A percentile compares a stretch with the other conserved stretches of the same genome.
Conservation (phyloP, 2,888 invertebrate species). For the Camponotus fellah region DNA sequence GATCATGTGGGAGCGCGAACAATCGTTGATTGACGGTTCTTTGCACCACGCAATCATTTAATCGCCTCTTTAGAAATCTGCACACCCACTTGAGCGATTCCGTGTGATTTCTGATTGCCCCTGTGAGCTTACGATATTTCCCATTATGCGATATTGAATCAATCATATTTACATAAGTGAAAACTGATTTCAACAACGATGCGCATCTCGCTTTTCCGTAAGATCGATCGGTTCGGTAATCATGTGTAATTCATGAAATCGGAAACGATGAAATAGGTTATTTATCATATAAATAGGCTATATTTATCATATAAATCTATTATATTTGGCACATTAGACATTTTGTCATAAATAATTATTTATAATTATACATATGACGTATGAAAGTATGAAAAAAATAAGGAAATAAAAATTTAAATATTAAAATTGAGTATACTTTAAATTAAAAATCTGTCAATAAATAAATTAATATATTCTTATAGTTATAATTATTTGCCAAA, state of each 20-base stretch:
- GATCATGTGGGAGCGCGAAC: constrained; percentile 42
- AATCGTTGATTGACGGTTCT: constrained; percentile 51
- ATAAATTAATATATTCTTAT: neutral
- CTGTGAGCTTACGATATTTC: constrained; percentile 12
- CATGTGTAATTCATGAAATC: neutral
- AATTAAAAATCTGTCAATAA: neutral
- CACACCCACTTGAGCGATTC: neutral
- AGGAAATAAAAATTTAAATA: constrained; percentile 11
- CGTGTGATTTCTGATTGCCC: constrained; percentile 22
- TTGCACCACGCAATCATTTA: constrained; percentile 41
- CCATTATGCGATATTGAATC: constrained; percentile 18
- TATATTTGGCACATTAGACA: neutral
- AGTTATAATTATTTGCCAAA: neutral
- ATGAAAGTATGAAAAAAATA: neutral
- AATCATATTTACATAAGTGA: constrained; percentile 26
- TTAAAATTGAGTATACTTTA: neutral
- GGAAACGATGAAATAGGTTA: neutral
- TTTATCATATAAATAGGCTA: neutral
- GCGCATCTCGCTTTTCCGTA: neutral
- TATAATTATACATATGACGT: neutral
- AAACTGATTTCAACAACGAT: constrained; percentile 12
- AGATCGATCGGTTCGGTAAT: neutral
- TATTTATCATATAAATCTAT: too few relatives aligned
- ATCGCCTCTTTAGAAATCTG: constrained; percentile 39
- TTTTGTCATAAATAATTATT: neutral